Conservation (phyloP, 23 tunicate species). For the Halocynthia roretzi region DNA sequence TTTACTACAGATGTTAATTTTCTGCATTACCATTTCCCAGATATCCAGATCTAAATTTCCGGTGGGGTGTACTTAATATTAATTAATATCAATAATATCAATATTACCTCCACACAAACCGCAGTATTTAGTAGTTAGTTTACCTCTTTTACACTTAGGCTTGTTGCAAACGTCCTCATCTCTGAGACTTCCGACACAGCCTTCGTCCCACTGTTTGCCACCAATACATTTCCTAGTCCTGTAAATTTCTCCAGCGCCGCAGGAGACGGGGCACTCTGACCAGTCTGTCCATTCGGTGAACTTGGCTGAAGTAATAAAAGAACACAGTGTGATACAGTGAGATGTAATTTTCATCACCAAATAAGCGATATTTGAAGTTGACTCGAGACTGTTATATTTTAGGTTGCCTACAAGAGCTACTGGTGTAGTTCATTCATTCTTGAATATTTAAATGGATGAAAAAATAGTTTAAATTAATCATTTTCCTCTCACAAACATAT, state of each 20-base stretch:
- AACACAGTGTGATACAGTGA: neutral
- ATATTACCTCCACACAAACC: too few relatives aligned
- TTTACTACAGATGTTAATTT: too few relatives aligned
- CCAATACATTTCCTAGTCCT: slow-evolving; percentile 11
- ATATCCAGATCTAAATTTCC: too few relatives aligned
- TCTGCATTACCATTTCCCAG: too few relatives aligned
- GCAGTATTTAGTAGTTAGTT: too few relatives aligned
- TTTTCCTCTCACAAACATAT: too few relatives aligned
- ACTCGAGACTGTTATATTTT: neutral
- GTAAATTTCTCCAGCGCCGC: slow-evolving; percentile 10
- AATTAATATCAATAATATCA: too few relatives aligned
- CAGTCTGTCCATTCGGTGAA: slow-evolving; percentile 19
- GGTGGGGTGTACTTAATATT: too few relatives aligned
- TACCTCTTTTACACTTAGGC: slow-evolving; percentile 7
- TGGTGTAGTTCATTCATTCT: too few relatives aligned
- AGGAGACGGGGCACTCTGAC: slow-evolving; percentile 5
- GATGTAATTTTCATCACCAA: neutral
- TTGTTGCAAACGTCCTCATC: neutral
- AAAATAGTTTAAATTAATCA: too few relatives aligned
- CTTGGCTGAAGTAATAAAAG: neutral
- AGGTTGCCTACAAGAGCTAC: neutral
- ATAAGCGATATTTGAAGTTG: neutral
- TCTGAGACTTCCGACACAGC: slow-evolving; percentile 6
- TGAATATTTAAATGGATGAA: too few relatives aligned
- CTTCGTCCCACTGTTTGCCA: slow-evolving; percentile 19